Base-by-base conservation (phyloP, 2,797 vertebrate genomes). In the Gila robusta region DNA sequence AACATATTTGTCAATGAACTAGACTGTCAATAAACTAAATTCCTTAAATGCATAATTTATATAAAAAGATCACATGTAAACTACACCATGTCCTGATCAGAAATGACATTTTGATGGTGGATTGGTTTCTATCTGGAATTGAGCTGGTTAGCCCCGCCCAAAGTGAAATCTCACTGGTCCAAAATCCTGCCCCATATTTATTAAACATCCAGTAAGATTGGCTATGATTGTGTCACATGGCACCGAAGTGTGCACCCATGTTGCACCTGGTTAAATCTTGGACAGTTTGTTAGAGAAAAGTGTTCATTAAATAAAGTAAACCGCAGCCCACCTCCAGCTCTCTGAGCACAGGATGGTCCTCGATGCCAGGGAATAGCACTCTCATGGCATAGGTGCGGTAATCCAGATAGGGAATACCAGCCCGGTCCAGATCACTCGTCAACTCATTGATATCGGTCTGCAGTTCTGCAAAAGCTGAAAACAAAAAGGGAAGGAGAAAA, bases 401-500 rank as follows among this genome's bases (percentile, higher is more conserved):
- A 91, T 97, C 96, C n/a, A 97, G 94, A 93, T 97, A 96, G 0
- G 97, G 97, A 88, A 97, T 97, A 32, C 97, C 97, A 0, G 97
- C 95, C 70, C 97, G 95, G 91, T 97, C 97, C 91, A 97, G 93
- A 90, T 97, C 97, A 0, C 97, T 97, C 89, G 97, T 97, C 87
- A 97, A 90, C 91, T 97, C 97, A 5, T 97, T 96, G 91, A 96
- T 96, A 88, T 96, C 96, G 0, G 94, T 97, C 93, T 97, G 96
- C 86, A 96, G 93, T 91, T 99, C 98, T 0, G 98, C 98, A 90
- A 99, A 99, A 21, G 98, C 98, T 97, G 79, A n/a, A 59, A 74
- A 39, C 23, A 62, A 6, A 21, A 19, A 8, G n/a, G 3, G 7
- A 12, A 56, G 17, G 74, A 39, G 79, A 11, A 41, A 16, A 69